These are phyloP conservation scores for Poecilia latipinna DNA, from an alignment of 2,113 vertebrate species.

Conservation along the genomic window DNA sequence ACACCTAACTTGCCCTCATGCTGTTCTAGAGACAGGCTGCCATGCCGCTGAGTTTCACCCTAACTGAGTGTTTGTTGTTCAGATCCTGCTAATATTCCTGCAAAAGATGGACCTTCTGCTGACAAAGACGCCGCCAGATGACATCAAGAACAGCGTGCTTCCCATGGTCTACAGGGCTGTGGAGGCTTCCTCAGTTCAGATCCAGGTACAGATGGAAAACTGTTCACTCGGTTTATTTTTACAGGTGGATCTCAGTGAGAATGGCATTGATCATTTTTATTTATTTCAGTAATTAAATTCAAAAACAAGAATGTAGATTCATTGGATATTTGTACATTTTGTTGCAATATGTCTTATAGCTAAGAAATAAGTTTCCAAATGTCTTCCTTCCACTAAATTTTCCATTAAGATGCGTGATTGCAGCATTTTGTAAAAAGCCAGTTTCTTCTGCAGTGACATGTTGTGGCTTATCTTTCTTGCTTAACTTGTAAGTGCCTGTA, in stretches of 20 bases:
- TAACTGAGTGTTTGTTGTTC: constrained; percentile 14
- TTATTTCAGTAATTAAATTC: no score
- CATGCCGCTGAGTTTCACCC: background rate
- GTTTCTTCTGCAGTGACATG: no score
- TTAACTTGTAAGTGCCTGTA: no score
- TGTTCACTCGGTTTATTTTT: background rate
- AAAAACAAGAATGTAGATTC: no score
- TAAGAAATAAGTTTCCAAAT: no score
- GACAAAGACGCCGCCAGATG: constrained; percentile 95
- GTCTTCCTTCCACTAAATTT: no score
- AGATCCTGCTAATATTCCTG: constrained; percentile 98
- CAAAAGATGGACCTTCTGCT: constrained; percentile 99
- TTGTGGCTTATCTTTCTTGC: no score
- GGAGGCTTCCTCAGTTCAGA: constrained; percentile 97
- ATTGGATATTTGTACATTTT: no score
- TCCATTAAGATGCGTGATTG: no score
- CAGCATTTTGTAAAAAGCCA: no score
- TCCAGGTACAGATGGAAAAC: constrained; percentile 85
- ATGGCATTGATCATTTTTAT: no score
- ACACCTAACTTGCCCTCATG: background rate
- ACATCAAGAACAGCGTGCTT: constrained; percentile 94
- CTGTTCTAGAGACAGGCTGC: background rate
- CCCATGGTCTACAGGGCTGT: constrained; percentile 98
- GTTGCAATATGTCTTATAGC: no score
- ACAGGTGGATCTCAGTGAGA: background rate